Conservation (phyloP, 2,888 invertebrate genomes). For the Rotaria socialis region DNA sequence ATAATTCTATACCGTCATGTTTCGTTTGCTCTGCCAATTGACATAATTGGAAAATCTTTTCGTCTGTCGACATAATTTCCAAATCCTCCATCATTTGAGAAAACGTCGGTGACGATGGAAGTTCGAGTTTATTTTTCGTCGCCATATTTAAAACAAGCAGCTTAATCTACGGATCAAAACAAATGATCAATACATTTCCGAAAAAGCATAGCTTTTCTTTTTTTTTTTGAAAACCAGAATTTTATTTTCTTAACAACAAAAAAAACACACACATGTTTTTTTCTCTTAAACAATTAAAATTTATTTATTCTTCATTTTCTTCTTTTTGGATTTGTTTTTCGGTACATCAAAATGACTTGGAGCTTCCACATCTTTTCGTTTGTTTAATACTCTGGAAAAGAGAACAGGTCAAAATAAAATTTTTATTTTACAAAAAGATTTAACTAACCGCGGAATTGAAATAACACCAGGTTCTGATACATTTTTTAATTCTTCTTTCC, state of each 20-base stretch:
- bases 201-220: not conserved
- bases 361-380: not conserved
- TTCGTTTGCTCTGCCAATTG: not conserved
- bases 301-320: not conserved
- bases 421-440: too few species aligned
- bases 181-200: not conserved
- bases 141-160: not conserved
- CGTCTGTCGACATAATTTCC: not conserved
- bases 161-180: not conserved
- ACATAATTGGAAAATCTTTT: not conserved
- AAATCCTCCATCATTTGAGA: not conserved
- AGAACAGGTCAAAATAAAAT: too few species aligned
- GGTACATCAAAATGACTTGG: not conserved
- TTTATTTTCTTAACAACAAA: not conserved
- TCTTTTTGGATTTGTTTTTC: not conserved
- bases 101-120: not conserved
- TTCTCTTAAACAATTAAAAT: not conserved
- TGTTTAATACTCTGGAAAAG: not conserved
- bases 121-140: not conserved
- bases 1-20: not conserved
- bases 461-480: not conserved
- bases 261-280: not conserved
- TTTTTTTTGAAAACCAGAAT: not conserved
- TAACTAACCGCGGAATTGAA: not conserved
- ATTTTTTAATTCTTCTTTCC: constrained; percentile 42